Percentiles rank a stretch among this genome's conserved stretches.
phyloP scores from a whole-genome alignment of 2,797 vertebrate species.

The Calcarius lapponicus region DNA sequence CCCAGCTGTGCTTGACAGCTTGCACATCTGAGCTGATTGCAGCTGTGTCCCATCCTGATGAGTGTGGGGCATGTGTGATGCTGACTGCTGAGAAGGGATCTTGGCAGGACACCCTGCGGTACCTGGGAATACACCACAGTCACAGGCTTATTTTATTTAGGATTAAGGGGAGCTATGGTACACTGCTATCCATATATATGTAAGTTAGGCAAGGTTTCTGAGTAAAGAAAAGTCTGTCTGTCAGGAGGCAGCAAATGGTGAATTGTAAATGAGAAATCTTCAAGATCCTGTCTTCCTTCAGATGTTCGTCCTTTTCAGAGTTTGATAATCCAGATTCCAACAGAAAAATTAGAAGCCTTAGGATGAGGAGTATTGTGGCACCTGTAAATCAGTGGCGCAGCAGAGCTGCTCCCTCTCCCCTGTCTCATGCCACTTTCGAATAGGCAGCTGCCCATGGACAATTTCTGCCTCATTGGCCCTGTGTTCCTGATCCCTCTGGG shows the following conservation, averaged over 20 bases:
- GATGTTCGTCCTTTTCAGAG: not conserved
- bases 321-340: not conserved
- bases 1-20: not conserved
- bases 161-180: not conserved
- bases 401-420: not conserved
- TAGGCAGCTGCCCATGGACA: too few species aligned
- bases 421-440: fast-evolving
- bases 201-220: not conserved
- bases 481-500: not conserved
- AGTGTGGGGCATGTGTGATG: fast-evolving
- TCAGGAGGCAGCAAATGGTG: fast-evolving
- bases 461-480: not conserved
- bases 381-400: not conserved
- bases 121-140: not conserved
- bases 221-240: not conserved
- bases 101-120: too few species aligned
- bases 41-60: not conserved
- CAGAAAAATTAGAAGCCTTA: not conserved
- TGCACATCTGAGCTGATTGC: not conserved
- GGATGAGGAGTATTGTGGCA: not conserved
- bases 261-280: not conserved
- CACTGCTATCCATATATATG: not conserved
- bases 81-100: not conserved
- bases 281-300: fast-evolving
- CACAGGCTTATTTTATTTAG: not conserved